Evolutionary conservation across 2,113 vertebrate species (phyloP).

Genomic region (Ardeotis arabs): DNA sequence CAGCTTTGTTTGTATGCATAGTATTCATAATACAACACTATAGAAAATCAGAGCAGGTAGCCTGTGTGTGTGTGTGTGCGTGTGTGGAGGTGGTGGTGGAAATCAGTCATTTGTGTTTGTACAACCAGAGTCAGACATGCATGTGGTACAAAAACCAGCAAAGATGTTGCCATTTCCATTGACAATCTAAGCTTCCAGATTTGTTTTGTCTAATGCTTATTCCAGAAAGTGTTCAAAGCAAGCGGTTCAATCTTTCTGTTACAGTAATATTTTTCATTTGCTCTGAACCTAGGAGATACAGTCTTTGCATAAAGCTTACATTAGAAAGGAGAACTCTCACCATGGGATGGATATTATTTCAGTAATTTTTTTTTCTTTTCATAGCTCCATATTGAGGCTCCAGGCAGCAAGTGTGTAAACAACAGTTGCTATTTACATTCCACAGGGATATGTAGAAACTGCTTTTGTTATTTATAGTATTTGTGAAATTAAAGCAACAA

Average conservation of each 20-base stretch:
- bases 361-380: background rate
- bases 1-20: background rate
- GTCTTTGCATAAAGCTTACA: background rate
- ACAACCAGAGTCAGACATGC: background rate
- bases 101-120: background rate
- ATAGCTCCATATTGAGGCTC: background rate
- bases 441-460: background rate
- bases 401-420: background rate
- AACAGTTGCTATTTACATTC: constrained; percentile 30
- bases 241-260: background rate
- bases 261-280: background rate
- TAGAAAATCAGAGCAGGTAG: fast-evolving
- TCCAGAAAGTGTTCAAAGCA: background rate
- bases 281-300: background rate
- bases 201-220: background rate
- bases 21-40: background rate
- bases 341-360: background rate
- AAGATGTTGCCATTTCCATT: background rate
- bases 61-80: too few relatives aligned
- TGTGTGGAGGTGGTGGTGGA: fast-evolving
- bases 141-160: fast-evolving
- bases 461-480: constrained; percentile 1
- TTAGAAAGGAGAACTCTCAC: background rate
- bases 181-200: background rate
- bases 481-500: background rate